Conservation (phyloP, 1,140 invertebrate genomes). For the Thalassaphorura encarpata region DNA sequence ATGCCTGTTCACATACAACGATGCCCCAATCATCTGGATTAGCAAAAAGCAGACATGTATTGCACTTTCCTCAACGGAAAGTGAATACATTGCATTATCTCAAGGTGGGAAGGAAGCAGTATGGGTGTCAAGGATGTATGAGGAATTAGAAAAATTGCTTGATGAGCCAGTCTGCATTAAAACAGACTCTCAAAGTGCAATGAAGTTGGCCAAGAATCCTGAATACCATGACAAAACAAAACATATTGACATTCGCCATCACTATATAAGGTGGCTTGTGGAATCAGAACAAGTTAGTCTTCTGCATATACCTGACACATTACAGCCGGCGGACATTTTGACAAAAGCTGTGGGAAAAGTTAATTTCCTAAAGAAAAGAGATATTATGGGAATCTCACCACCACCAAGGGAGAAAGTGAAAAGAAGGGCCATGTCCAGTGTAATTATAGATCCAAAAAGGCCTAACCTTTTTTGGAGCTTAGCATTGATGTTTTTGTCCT, state of each 20-base stretch:
- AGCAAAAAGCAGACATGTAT: neutral
- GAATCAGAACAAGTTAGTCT: constrained; percentile 12
- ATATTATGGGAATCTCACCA: constrained; percentile 4
- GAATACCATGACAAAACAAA: constrained; percentile 32
- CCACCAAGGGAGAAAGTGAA: neutral
- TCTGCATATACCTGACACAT: constrained; percentile 11
- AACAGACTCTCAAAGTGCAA: constrained; percentile 33
- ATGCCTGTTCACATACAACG: constrained; percentile 29
- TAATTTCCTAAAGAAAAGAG: constrained; percentile 1
- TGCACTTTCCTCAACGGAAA: neutral
- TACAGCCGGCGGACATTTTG: constrained; percentile 27
- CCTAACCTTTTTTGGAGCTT: neutral
- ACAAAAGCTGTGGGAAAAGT: constrained; percentile 20
- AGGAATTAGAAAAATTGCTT: neutral
- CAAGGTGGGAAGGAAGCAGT: neutral
- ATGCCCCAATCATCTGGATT: constrained; percentile 28
- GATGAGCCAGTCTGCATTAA: neutral
- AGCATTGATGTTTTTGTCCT: neutral
- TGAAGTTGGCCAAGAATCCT: constrained; percentile 30
- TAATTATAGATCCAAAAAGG: neutral
- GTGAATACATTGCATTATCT: neutral
- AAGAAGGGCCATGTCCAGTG: neutral
- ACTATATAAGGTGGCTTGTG: constrained; percentile 12
- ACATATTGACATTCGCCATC: constrained; percentile 33
- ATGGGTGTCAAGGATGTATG: neutral